Evolutionary conservation across 1,140 invertebrate species (phyloP), one percentile per base, ranked within the genome.

Genomic region (Atta texana): DNA sequence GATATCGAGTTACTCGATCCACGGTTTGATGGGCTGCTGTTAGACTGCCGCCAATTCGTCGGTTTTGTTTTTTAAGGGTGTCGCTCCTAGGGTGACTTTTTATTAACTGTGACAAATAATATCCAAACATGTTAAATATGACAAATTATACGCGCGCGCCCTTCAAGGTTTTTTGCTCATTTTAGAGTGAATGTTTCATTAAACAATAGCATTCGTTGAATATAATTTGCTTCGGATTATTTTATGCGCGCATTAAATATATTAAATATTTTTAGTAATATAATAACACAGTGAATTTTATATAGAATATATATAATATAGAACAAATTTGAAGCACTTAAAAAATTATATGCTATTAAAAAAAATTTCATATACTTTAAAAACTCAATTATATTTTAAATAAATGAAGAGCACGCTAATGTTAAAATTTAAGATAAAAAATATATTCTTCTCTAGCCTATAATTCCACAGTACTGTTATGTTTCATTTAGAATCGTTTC

Each of bases 1-100:
- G 80, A 90, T 85, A 88, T 86, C 87, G 59, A 86, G 53, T 90
- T 90, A 85, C 90, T 76, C 75, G 71, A 88, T 88, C 82, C 66
- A 88, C 21, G 24, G 81, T 88, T 85, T 76, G 59, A 82, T 39
- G 51, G 53, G 51, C 44, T 57, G 80, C 44, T 31, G 69, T 61
- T 84, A 84, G 39, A 72, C 51, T 74, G 34, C 71, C 24, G 76
- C 71, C 81, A n/a, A 57, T 80, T 77, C 75, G 78, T 88, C 66
- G 57, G 55, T 74, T 90, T 90, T 84, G 24, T 53, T 51, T 86
- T 90, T 91, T 86, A 90, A 90, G 77, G 89, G 89, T 88, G 89
- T 69, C 87, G 63, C 77, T 86, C 72, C 72, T 59, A 84, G 28
- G 72, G 81, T 80, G 24, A 28, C 57, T 72, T 63, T 64, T 80